These are phyloP conservation scores for Lingula anatina DNA, from an alignment of 2,888 invertebrate species.

Conservation along the genomic window DNA sequence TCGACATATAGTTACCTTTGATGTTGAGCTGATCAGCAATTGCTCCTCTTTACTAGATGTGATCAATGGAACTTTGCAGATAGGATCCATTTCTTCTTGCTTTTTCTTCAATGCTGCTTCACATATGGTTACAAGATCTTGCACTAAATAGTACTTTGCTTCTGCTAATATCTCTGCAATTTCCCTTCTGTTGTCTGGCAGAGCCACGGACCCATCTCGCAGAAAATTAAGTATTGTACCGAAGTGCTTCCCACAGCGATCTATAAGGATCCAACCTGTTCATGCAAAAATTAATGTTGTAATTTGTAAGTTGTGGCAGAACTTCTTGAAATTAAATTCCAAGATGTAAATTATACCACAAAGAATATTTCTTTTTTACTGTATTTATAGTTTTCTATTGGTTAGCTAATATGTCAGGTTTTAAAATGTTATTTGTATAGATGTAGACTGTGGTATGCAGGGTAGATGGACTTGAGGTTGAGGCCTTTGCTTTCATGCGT, in stretches of 20 bases:
- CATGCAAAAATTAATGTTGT: too few species aligned
- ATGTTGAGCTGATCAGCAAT: slow-evolving; percentile 44
- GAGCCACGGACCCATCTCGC: slow-evolving; percentile 84
- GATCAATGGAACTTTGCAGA: slow-evolving; percentile 89
- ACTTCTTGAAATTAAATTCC: too few species aligned
- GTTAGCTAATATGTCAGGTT: too few species aligned
- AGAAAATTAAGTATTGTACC: slow-evolving; percentile 91
- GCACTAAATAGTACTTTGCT: slow-evolving; percentile 92
- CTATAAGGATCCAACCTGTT: slow-evolving; percentile 98
- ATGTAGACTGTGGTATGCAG: too few species aligned
- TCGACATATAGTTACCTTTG: slow-evolving; percentile 32
- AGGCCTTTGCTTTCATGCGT: too few species aligned
- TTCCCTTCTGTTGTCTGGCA: slow-evolving; percentile 87
- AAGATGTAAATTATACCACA: too few species aligned
- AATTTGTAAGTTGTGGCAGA: too few species aligned
- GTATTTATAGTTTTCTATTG: too few species aligned
- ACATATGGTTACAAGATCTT: slow-evolving; percentile 70
- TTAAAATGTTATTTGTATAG: too few species aligned
- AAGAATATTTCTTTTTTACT: too few species aligned
- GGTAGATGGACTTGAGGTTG: too few species aligned
- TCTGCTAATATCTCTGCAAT: slow-evolving; percentile 83
- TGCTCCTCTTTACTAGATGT: slow-evolving; percentile 68
- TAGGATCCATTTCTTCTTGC: slow-evolving; percentile 75
- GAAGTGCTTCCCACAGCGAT: slow-evolving; percentile 96
- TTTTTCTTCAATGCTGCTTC: slow-evolving; percentile 73